Percentiles rank a stretch among this genome's conserved stretches.
phyloP scores from a whole-genome alignment of 2,797 vertebrate species.

The Champsocephalus esox region DNA sequence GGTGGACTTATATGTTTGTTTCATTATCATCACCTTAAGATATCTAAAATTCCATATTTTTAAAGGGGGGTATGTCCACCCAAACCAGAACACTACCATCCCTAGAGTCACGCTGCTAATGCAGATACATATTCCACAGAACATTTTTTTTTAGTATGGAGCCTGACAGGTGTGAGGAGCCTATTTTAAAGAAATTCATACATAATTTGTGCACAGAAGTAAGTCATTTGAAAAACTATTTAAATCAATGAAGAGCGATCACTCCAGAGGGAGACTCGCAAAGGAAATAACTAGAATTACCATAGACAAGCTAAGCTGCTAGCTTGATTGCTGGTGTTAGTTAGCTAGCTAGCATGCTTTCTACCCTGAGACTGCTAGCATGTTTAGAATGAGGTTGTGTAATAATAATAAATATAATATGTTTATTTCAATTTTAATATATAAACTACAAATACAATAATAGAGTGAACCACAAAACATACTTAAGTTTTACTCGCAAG shows the following conservation, averaged over 20 bases:
- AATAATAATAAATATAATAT: no score
- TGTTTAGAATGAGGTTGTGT: no score
- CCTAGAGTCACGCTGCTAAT: background rate
- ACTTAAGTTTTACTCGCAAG: no score
- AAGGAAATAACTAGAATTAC: background rate
- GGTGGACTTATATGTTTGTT: constrained; percentile 13
- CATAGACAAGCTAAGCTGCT: background rate
- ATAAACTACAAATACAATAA: no score
- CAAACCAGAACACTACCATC: background rate
- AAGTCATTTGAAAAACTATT: no score
- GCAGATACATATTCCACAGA: background rate
- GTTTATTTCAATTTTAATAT: no score
- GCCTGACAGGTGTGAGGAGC: no score
- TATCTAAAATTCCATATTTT: background rate
- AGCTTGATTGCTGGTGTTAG: background rate
- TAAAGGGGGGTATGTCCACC: background rate
- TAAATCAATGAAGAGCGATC: no score
- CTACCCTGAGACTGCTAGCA: background rate
- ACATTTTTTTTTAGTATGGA: background rate
- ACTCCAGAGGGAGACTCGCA: background rate
- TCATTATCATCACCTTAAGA: constrained; percentile 19
- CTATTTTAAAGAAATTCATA: no score
- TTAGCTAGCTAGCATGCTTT: background rate
- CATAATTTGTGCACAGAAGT: no score
- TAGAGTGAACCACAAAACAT: no score